phyloP scores from a whole-genome alignment of 2,888 invertebrate species.

The Tenthredo mesomela region DNA sequence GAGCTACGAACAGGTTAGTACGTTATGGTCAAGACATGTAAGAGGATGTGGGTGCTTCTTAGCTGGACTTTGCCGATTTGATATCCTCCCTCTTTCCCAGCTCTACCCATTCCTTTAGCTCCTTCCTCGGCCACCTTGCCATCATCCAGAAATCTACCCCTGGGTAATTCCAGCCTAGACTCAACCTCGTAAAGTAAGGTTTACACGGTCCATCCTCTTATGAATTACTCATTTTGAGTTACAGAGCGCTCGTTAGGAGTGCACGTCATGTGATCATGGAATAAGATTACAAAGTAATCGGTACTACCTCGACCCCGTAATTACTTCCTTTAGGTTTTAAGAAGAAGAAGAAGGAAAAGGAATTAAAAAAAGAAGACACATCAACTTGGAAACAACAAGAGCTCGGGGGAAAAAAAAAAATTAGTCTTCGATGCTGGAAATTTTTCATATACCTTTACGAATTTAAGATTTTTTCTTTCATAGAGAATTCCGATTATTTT shows the following conservation, averaged over 20 bases:
- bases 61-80: conserved; percentile 46
- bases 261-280: conserved; percentile 35
- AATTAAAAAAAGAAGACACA: conserved; percentile 5
- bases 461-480: too few relatives aligned
- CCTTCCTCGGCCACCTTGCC: not conserved
- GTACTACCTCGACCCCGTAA: conserved; percentile 22
- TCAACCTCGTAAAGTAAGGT: conserved; percentile 52
- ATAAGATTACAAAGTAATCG: conserved; percentile 31
- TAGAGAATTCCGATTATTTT: too few relatives aligned
- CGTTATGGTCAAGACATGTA: conserved; percentile 26
- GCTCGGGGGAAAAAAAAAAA: not conserved
- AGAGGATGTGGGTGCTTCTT: conserved; percentile 26
- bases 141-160: conserved; percentile 42
- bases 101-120: not conserved
- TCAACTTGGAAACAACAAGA: not conserved
- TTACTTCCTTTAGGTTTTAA: conserved; percentile 15
- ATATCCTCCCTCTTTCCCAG: conserved; percentile 24
- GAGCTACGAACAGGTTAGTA: conserved; percentile 26
- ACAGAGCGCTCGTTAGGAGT: conserved; percentile 39
- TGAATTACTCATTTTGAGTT: conserved; percentile 54
- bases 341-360: not conserved
- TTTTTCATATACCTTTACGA: too few relatives aligned
- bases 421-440: not conserved
- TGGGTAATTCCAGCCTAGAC: conserved; percentile 45
- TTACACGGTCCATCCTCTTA: conserved; percentile 50